Evolutionary conservation across 2,797 vertebrate genomes (phyloP).

Genomic region (Chaetodon trifasciatus): DNA sequence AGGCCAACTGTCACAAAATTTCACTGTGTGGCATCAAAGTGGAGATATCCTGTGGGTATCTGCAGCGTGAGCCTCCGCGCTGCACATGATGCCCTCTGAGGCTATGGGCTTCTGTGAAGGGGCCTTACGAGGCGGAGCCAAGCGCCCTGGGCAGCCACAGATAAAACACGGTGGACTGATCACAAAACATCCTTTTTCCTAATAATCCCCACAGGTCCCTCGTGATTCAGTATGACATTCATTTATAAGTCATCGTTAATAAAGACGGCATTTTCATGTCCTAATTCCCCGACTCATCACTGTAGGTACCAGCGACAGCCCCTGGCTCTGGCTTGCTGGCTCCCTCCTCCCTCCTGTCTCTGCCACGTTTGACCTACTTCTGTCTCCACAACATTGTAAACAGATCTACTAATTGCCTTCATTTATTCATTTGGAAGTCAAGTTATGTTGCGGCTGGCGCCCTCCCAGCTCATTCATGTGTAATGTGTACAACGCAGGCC

Average conservation of each 20-base stretch:
- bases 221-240: constrained; percentile 82
- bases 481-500: constrained; percentile 71
- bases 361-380: constrained; percentile 84
- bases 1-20: constrained; percentile 60
- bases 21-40: constrained; percentile 59
- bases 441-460: constrained; percentile 78
- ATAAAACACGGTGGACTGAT: constrained; percentile 71
- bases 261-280: constrained; percentile 78
- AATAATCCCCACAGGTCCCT: constrained; percentile 68
- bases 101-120: constrained; percentile 44
- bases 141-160: constrained; percentile 53
- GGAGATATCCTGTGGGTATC: constrained; percentile 67
- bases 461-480: constrained; percentile 80
- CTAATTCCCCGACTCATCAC: constrained; percentile 78
- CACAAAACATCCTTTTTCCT: constrained; percentile 70
- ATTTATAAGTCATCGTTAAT: constrained; percentile 83
- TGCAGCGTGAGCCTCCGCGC: constrained; percentile 59
- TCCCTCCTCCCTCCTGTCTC: constrained; percentile 69
- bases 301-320: constrained; percentile 78
- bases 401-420: constrained; percentile 86
- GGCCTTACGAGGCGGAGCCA: constrained; percentile 26
- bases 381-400: constrained; percentile 83
- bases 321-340: constrained; percentile 64
- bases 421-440: constrained; percentile 87
- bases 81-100: constrained; percentile 59